Base-by-base conservation (phyloP, 2,113 vertebrate genomes). In the Symphodus melops region DNA sequence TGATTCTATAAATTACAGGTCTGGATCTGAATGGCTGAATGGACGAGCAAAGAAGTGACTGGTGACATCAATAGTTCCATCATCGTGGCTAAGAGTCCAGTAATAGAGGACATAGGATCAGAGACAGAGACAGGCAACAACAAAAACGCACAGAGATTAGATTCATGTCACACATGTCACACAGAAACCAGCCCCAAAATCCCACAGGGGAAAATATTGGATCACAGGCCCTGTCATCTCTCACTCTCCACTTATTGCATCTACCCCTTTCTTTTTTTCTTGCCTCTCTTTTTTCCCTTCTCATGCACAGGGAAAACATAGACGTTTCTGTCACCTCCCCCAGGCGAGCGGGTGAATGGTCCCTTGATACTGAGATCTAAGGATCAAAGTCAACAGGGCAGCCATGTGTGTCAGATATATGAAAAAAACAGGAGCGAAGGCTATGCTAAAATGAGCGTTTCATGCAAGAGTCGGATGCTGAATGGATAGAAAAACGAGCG, bases 361-460 rank as follows among this genome's bases (percentile, higher is more conserved):
- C 90, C 81, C 84, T 85, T 89, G 89, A 91, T 90, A 78, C 79
- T 46, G 20, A 88, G 86, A 90, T 90, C 79, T 84, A 60, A 80
- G 83, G 87, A 90, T 92, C 88, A 91, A 90, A 92, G 90, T 87
- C 88, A 88, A 83, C 86, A 78, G 78, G 79, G 81, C 77, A 80
- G 64, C 74, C 84, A 69, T 86, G 85, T 87, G 84, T 81, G 79
- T 74, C 74, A 74, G 86, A 81, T 67, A 39, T 65, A 69, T 75
- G 75, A 72, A 28, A 19, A 46, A 62, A 52, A 83, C 56, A 52
- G 5, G 1, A 36, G 37, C 6, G 68, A 59, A 58, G 68, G 68
- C 71, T 79, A 33, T 68, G 69, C 75, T 75, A 79, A 83, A 77
- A 78, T 61, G 53, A 68, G 10, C 46, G 21, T 65, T 20, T 68